A percentile compares a stretch with the other conserved stretches of the same genome.
Evolutionary conservation across 2,797 vertebrate species (phyloP).

Genomic region (Percopsis omiscomaycus): DNA sequence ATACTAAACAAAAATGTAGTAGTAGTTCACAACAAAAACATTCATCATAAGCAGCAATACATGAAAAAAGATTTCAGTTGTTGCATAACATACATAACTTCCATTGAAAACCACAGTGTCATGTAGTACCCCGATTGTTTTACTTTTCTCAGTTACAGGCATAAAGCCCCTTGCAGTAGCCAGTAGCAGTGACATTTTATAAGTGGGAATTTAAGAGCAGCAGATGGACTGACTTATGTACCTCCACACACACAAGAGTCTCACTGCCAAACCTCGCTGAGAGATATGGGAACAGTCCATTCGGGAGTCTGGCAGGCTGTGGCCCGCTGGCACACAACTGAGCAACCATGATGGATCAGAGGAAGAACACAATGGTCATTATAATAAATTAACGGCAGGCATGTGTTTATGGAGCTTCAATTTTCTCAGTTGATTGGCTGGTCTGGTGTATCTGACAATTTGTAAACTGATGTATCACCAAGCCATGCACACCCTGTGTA

Average conservation of each 20-base stretch:
- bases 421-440: too few relatives aligned
- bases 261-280: conserved; percentile 58
- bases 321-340: conserved; percentile 17
- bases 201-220: conserved; percentile 67
- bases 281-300: conserved; percentile 54
- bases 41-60: too few relatives aligned
- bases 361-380: too few relatives aligned
- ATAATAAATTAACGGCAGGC: too few relatives aligned
- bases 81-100: conserved; percentile 6
- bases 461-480: too few relatives aligned
- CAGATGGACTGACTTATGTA: conserved; percentile 72
- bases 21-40: too few relatives aligned
- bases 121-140: background rate
- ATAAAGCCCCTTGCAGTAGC: conserved; percentile 43
- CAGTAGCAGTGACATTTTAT: conserved; percentile 55
- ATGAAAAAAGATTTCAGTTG: too few relatives aligned
- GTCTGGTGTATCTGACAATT: too few relatives aligned
- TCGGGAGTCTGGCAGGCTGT: conserved; percentile 46
- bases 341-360: conserved; percentile 34
- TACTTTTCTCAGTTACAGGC: conserved; percentile 7
- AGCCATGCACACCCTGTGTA: too few relatives aligned
- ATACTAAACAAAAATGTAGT: too few relatives aligned
- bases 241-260: conserved; percentile 48
- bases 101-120: conserved; percentile 14
- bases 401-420: too few relatives aligned